phyloP scores from a whole-genome alignment of 2,888 invertebrate species.

The Diploptera punctata region DNA sequence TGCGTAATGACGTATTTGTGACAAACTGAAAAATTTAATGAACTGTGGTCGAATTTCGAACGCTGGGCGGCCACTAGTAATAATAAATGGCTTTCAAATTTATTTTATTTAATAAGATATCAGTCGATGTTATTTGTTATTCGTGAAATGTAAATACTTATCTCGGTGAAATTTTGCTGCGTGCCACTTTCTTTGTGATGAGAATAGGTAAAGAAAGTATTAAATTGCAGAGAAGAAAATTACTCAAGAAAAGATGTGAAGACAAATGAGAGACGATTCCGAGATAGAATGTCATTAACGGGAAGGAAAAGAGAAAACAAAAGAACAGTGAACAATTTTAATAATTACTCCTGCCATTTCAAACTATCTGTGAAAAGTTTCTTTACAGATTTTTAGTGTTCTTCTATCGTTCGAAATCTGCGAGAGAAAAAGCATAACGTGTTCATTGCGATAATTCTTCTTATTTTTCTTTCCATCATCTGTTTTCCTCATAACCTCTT shows the following conservation, averaged over 20 bases:
- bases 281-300: constrained; percentile 2
- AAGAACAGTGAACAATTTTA: neutral
- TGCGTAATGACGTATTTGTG: too few species aligned
- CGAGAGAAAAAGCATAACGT: neutral
- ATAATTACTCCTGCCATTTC: neutral
- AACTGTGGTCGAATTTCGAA: too few species aligned
- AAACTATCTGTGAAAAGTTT: neutral
- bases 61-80: too few species aligned
- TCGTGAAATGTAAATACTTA: too few species aligned
- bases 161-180: too few species aligned
- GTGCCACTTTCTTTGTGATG: neutral
- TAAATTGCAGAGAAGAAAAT: neutral
- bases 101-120: too few species aligned
- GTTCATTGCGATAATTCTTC: neutral
- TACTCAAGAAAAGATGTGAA: neutral
- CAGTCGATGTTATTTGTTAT: too few species aligned
- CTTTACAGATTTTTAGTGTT: neutral
- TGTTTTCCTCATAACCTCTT: constrained; percentile 6
- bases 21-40: too few species aligned
- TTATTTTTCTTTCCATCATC: constrained; percentile 1
- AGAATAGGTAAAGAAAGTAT: neutral
- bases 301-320: neutral
- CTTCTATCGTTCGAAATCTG: neutral
- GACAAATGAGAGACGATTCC: neutral
- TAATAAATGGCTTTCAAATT: too few species aligned